A percentile compares a stretch with the other conserved stretches of the same genome.
Conservation (phyloP, 2,888 invertebrate genomes). For the Hirudinaria manillensis region DNA sequence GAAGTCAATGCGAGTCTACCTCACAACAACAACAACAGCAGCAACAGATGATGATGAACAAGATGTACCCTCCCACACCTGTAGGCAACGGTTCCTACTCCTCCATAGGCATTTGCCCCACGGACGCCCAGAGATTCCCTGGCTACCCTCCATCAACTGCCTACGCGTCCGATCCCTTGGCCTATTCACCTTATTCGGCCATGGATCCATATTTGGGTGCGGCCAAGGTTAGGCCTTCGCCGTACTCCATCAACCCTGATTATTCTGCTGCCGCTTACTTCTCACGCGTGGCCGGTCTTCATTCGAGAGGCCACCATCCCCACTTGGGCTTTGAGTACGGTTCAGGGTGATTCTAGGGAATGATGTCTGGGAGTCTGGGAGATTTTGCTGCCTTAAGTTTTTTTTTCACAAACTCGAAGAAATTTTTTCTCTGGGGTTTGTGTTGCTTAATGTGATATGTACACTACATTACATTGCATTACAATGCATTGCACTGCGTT, state of each 20-base stretch:
- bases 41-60: slow-evolving; percentile 26
- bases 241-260: slow-evolving; percentile 47
- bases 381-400: not conserved
- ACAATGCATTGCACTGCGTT: not conserved
- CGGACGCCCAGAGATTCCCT: not conserved
- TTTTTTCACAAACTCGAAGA: not conserved
- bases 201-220: slow-evolving; percentile 34
- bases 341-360: slow-evolving; percentile 19
- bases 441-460: slow-evolving; percentile 19
- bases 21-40: slow-evolving; percentile 24
- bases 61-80: slow-evolving; percentile 10
- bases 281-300: slow-evolving; percentile 47
- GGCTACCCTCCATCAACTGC: slow-evolving; percentile 3
- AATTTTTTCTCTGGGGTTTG: not conserved
- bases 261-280: slow-evolving; percentile 45
- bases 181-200: slow-evolving; percentile 33
- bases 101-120: not conserved
- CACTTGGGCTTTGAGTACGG: slow-evolving; percentile 44
- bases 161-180: slow-evolving; percentile 21
- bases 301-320: slow-evolving; percentile 38
- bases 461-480: not conserved
- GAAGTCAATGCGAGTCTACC: slow-evolving; percentile 11
- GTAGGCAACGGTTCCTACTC: not conserved
- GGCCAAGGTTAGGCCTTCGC: slow-evolving; percentile 42
- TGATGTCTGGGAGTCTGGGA: not conserved